A percentile compares a stretch with the other conserved stretches of the same genome.
phyloP scores from a whole-genome alignment of 2,797 vertebrate species.

The Gobio occitaniae region DNA sequence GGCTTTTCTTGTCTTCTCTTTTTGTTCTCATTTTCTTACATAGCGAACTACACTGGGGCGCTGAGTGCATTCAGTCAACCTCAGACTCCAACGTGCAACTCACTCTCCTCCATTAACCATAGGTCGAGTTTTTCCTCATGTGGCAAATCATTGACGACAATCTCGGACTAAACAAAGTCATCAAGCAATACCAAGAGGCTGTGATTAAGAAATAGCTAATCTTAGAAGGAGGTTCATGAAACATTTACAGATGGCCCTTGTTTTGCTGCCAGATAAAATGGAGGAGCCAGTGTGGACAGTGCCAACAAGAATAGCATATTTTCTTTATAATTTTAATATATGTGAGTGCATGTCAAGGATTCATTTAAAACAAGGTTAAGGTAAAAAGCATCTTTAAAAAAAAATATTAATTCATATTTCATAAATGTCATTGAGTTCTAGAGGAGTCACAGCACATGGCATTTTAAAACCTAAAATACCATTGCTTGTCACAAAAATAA shows the following conservation, averaged over 20 bases:
- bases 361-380: background rate
- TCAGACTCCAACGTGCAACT: slow-evolving; percentile 66
- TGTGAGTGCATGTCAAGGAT: background rate
- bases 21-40: slow-evolving; percentile 2
- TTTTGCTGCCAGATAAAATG: slow-evolving; percentile 56
- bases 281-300: background rate
- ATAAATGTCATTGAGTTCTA: background rate
- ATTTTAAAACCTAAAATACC: background rate
- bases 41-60: background rate
- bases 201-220: slow-evolving; percentile 46
- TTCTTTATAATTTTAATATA: background rate
- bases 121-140: slow-evolving; percentile 63
- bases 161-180: slow-evolving; percentile 55
- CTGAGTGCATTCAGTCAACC: slow-evolving; percentile 58
- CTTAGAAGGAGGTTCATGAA: slow-evolving; percentile 67
- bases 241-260: slow-evolving; percentile 70
- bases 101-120: slow-evolving; percentile 53
- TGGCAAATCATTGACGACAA: slow-evolving; percentile 66
- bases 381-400: background rate
- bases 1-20: background rate
- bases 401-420: background rate
- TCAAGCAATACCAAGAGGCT: slow-evolving; percentile 56
- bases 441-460: background rate
- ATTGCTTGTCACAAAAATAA: background rate
- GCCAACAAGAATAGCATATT: background rate